phyloP scores from a whole-genome alignment of 2,113 vertebrate genomes.

The Leiothrix lutea region DNA sequence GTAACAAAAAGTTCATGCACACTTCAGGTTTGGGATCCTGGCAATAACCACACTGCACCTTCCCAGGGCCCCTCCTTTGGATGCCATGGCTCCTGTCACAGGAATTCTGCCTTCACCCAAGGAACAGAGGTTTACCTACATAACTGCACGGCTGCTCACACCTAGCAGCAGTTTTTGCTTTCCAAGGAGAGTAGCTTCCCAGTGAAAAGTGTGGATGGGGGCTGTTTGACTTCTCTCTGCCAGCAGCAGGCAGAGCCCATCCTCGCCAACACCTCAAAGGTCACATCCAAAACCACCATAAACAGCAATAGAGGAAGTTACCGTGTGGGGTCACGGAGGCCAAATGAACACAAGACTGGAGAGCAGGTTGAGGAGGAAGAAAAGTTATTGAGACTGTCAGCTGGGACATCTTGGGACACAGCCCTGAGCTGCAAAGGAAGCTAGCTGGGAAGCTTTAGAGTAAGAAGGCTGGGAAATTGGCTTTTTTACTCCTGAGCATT shows the following conservation, averaged over 20 bases:
- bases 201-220: background rate
- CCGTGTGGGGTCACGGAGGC: background rate
- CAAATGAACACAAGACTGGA: background rate
- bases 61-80: background rate
- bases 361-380: background rate
- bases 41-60: background rate
- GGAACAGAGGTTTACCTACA: background rate
- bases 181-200: background rate
- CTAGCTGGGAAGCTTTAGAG: background rate
- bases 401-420: background rate
- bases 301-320: background rate
- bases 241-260: background rate
- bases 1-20: background rate
- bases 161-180: background rate
- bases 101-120: background rate
- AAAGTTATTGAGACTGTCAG: background rate
- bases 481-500: background rate
- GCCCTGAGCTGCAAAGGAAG: background rate
- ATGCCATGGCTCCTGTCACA: background rate
- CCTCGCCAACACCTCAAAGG: rapidly evolving
- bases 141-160: background rate
- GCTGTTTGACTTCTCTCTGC: background rate
- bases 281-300: background rate
- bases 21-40: background rate
- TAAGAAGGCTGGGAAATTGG: background rate